Evolutionary conservation across 2,113 vertebrate genomes (phyloP), one percentile per base, ranked within the genome.

Genomic region (Monarcha castaneiventris): DNA sequence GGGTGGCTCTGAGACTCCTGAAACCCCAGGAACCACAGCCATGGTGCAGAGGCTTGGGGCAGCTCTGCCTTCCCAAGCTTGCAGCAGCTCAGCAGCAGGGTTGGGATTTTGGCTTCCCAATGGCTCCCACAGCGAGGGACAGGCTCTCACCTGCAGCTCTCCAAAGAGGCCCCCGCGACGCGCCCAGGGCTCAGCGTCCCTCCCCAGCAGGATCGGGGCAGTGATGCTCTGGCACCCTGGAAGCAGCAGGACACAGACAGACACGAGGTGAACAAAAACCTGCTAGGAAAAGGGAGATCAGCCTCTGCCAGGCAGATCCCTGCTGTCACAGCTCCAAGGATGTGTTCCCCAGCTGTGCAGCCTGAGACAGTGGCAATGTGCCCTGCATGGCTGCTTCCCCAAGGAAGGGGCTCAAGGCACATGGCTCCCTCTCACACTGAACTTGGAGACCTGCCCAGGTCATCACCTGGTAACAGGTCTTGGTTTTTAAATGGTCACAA

Each of bases 81-180:
- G 41, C n/a, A 79, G 82, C 23, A 43, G 20, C 35, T 18, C 56
- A 16, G 0, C 81, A 88, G 85, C 32, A 76, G 30, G 21, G 7
- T 29, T 59, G 62, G 51, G 56, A 35, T 25, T 7, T 11, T 22
- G 61, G 8, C 17, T 44, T 66, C 69, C 59, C 69, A 11, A 11
- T 0, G 1, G 41, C 13, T 90, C 51, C 52, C 44, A 2, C 21
- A 17, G 44, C 1, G 3, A 39, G 1, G 15, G 32, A 35, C 10
- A 10, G 5, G 1, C 20, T 71, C 91, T 52, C 97, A 99, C 98
- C 98, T 99, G 98, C 84, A 99, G 97, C 87, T 99, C 98, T 54
- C 98, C 98, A 27, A 98, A 98, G 62, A 99, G 97, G 6, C 98
- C 98, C 22, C 98, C 98, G 73, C 98, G 98, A 77, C 93, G 97